Conservation (phyloP, 2,888 invertebrate species). For the Brachypalpus laphriformis region DNA sequence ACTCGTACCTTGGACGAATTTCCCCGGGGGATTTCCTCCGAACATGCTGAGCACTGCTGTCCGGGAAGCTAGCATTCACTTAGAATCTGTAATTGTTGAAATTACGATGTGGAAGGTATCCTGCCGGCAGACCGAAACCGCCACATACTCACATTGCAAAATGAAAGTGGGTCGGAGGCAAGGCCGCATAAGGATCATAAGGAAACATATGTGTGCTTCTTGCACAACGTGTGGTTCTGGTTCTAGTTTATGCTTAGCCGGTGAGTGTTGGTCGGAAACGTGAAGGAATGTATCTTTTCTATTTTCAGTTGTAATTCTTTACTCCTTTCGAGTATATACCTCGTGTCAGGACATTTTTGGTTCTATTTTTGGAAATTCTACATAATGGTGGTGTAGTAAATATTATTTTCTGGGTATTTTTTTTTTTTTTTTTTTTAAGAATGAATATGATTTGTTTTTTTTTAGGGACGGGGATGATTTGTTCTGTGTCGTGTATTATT, state of each 20-base stretch:
- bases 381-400: conserved; percentile 35
- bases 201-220: conserved; percentile 34
- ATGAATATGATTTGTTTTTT: conserved; percentile 23
- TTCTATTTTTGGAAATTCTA: conserved; percentile 19
- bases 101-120: conserved; percentile 46
- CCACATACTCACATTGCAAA: not conserved
- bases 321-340: not conserved
- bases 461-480: not conserved
- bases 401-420: conserved; percentile 15
- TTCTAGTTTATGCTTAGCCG: conserved; percentile 19
- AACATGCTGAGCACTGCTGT: conserved; percentile 38
- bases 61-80: conserved; percentile 61
- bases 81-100: conserved; percentile 61
- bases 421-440: not conserved
- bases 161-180: conserved; percentile 20
- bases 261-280: not conserved
- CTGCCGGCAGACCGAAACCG: conserved; percentile 24
- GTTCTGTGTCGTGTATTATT: conserved; percentile 25
- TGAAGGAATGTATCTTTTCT: conserved; percentile 24
- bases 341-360: conserved; percentile 32
- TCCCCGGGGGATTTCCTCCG: conserved; percentile 17
- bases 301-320: conserved; percentile 25
- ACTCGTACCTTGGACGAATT: conserved; percentile 22
- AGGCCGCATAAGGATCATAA: conserved; percentile 1
- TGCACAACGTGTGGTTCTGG: conserved; percentile 1